Evolutionary conservation across 1,140 invertebrate genomes (phyloP), one percentile per base, ranked within the genome.

Genomic region (Achroia grisella): DNA sequence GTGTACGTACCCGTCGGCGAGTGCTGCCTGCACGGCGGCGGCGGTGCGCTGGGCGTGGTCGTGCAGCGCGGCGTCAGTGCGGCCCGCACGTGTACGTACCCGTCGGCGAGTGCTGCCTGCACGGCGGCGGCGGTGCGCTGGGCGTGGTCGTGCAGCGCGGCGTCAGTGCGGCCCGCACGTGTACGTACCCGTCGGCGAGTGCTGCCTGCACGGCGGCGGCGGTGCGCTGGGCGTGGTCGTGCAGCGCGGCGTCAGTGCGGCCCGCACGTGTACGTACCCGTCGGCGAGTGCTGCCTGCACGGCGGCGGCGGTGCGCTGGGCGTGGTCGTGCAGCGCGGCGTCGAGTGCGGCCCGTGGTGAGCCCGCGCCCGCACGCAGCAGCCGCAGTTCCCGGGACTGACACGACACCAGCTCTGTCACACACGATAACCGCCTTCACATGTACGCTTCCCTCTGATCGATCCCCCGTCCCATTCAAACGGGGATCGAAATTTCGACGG

Each of bases 121-220:
- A 81, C 40, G 35, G 73, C 10, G 47, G 52, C 46, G 10, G 63
- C 65, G 27, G 40, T 15, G 54, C 61, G 42, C 46, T 65, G 10
- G 37, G 40, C 32, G 60, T 75, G 76, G 32, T 56, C 58, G 15
- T 52, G 49, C 15, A 76, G 54, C 14, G 62, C 67, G 6, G 61
- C 60, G 29, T 75, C 72, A n/a, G n/a, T n/a, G n/a, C n/a, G n/a
- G n/a, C n/a, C n/a, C n/a, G n/a, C n/a, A n/a, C 6, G 39, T 4
- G 10, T n/a, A n/a, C n/a, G n/a, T n/a, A 79, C 72, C 72, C 72
- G 47, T 55, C 57, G 10, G 57, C 12, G 11, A 81, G 41, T 10
- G 77, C 77, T 31, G 46, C 54, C 39, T 75, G 67, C 5, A 81
- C 40, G 35, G 73, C 69, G 29, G 49, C 48, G 10, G 58, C 53